Conservation (phyloP, 2,888 invertebrate species). For the Liposcelis brunnea region DNA sequence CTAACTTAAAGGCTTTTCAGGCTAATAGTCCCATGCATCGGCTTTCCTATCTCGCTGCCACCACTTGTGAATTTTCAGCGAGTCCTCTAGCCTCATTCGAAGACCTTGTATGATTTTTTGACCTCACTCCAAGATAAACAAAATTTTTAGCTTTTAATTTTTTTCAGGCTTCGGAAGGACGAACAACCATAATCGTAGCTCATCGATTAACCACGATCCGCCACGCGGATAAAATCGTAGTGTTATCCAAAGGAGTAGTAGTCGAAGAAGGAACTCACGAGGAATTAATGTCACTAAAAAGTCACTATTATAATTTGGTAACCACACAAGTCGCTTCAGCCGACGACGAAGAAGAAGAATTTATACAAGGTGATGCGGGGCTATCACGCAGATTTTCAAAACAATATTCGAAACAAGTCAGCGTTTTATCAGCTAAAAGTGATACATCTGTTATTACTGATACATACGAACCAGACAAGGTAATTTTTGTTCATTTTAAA, state of each 20-base stretch:
- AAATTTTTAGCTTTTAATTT: background rate
- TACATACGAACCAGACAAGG: no score
- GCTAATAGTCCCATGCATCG: no score
- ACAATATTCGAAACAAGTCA: slow-evolving; percentile 2
- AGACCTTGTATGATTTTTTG: no score
- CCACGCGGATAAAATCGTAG: slow-evolving; percentile 53
- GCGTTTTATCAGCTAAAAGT: slow-evolving; percentile 3
- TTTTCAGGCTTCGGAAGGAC: slow-evolving; percentile 44
- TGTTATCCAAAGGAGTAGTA: slow-evolving; percentile 43
- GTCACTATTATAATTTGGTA: slow-evolving; percentile 52
- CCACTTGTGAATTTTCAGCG: no score
- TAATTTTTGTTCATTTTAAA: no score
- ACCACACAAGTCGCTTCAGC: slow-evolving; percentile 37
- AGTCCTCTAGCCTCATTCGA: no score
- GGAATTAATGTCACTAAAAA: slow-evolving; percentile 43
- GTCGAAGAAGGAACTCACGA: slow-evolving; percentile 54
- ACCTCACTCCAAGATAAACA: no score
- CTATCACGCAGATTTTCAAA: slow-evolving; percentile 10
- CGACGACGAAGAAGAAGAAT: slow-evolving; percentile 19
- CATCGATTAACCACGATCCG: slow-evolving; percentile 59
- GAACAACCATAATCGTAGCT: slow-evolving; percentile 64
- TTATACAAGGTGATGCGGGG: slow-evolving; percentile 14
- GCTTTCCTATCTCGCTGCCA: no score
- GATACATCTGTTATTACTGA: background rate
- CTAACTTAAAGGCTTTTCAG: no score